Evolutionary conservation across 2,888 invertebrate genomes (phyloP).

Genomic region (Eupithecia centaureata): DNA sequence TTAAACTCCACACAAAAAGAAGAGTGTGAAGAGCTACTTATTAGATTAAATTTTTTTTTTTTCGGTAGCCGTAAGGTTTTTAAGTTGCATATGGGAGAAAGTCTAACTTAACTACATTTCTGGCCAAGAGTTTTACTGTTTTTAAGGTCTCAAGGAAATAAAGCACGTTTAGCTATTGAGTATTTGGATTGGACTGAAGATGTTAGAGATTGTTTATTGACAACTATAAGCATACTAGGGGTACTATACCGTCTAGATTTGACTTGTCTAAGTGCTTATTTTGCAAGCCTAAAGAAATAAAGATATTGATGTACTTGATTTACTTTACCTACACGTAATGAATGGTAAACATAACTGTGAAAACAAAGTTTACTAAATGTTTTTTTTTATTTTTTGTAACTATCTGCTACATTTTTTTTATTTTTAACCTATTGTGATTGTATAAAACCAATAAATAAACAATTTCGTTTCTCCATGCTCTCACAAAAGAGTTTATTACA

Average conservation of each 20-base stretch:
- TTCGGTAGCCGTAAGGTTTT: neutral
- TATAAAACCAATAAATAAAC: conserved; percentile 26
- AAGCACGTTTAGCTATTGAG: no score
- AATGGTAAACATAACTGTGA: no score
- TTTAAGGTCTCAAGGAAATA: no score
- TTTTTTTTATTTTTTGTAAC: neutral
- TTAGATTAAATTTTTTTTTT: neutral
- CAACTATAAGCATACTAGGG: no score
- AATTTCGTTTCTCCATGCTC: conserved; percentile 38
- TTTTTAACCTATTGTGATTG: neutral
- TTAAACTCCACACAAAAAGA: neutral
- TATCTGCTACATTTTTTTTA: no score
- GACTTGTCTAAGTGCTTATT: no score
- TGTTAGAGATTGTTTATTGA: no score
- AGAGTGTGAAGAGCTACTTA: neutral
- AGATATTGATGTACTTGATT: no score
- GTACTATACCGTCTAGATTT: no score
- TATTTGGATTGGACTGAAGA: neutral
- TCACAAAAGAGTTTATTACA: conserved; percentile 39
- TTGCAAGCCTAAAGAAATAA: no score
- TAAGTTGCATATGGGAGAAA: neutral
- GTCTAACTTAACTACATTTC: neutral
- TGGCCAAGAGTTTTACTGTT: neutral
- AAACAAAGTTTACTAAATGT: neutral
- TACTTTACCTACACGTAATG: no score